Evolutionary conservation across 2,888 invertebrate genomes (phyloP).

Genomic region (Microplitis manilae): DNA sequence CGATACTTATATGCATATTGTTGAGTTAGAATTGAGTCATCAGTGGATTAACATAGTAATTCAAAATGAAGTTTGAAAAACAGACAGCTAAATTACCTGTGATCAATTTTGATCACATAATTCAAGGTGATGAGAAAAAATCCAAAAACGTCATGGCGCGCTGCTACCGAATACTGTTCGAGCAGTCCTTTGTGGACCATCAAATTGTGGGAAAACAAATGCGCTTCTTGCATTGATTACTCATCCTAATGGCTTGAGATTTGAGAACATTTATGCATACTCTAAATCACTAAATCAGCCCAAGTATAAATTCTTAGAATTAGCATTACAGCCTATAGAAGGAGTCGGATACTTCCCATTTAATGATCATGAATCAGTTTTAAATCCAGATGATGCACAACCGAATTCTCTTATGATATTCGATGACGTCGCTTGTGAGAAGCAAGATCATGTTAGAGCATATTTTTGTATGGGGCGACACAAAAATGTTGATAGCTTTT

Average conservation of each 20-base stretch:
- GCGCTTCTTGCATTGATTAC: constrained; percentile 43
- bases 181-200: constrained; percentile 44
- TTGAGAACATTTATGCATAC: constrained; percentile 48
- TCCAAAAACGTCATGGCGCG: background rate
- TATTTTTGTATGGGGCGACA: constrained; percentile 26
- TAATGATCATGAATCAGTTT: constrained; percentile 4
- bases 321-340: constrained; percentile 47
- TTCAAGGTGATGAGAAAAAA: background rate
- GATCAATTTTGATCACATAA: background rate
- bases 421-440: background rate
- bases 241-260: constrained; percentile 46
- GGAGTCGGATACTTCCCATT: constrained; percentile 54
- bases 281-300: constrained; percentile 61
- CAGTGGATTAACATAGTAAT: too few relatives aligned
- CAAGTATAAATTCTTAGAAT: constrained; percentile 48
- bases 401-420: background rate
- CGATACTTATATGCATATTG: too few relatives aligned
- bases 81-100: too few relatives aligned
- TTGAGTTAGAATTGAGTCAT: too few relatives aligned
- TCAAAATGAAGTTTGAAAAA: too few relatives aligned
- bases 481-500: background rate
- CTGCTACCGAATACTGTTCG: constrained; percentile 54
- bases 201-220: constrained; percentile 50
- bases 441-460: background rate
- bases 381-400: background rate